A percentile compares a stretch with the other conserved stretches of the same genome.
These are phyloP conservation scores for Oreonectes daqikongensis DNA, from an alignment of 2,797 vertebrate genomes.

Conservation along the genomic window DNA sequence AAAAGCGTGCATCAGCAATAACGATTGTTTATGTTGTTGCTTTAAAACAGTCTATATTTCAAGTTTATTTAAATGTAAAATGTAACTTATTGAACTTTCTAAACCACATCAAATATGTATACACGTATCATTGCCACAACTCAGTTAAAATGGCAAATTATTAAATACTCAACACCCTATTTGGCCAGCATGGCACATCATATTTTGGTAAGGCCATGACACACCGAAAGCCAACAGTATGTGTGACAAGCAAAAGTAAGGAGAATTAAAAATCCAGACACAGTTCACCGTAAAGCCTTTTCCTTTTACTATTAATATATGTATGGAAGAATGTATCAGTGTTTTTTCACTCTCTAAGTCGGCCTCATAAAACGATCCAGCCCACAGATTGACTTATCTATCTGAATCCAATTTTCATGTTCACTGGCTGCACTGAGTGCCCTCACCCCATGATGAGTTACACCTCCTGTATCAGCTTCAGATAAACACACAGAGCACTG, in stretches of 20 bases:
- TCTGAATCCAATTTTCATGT: constrained; percentile 82
- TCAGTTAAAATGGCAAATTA: background rate
- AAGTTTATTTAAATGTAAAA: constrained; percentile 3
- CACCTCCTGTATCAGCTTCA: constrained; percentile 75
- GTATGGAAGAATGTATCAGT: constrained; percentile 58
- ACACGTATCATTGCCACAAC: background rate
- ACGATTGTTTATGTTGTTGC: no score
- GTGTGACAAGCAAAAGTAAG: constrained; percentile 26
- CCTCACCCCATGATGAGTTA: constrained; percentile 78
- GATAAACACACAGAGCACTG: constrained; percentile 76
- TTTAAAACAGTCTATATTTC: no score
- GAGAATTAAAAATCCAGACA: constrained; percentile 29
- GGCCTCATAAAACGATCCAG: constrained; percentile 72
- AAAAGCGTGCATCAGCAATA: no score
- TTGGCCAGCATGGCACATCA: background rate
- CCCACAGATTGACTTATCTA: constrained; percentile 79
- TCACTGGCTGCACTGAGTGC: constrained; percentile 78
- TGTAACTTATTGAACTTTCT: background rate
- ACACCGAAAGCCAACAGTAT: background rate
- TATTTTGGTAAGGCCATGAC: constrained; percentile 12
- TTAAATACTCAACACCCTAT: constrained; percentile 8
- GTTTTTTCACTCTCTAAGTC: constrained; percentile 20
- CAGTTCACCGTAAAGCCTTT: constrained; percentile 54
- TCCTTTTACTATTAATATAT: constrained; percentile 53
- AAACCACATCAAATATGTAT: background rate